Conservation (phyloP, 2,888 invertebrate species). For the Allolobophora icterica region DNA sequence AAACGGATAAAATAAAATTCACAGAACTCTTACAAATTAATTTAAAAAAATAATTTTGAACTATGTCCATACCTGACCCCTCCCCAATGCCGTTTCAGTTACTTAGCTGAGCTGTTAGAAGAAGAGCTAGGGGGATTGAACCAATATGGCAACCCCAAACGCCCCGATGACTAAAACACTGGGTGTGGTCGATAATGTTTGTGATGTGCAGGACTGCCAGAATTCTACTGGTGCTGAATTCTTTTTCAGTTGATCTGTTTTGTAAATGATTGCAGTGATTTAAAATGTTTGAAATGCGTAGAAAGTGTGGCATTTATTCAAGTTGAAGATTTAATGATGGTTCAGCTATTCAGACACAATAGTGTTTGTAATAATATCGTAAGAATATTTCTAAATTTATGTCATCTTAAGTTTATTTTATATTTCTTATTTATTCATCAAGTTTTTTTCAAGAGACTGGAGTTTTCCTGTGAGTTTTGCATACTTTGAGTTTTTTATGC, state of each 20-base stretch:
- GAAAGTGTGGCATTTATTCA: not conserved
- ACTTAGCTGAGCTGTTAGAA: too few relatives aligned
- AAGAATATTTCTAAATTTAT: not conserved
- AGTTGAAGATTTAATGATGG: not conserved
- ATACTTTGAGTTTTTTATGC: not conserved
- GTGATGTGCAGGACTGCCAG: not conserved
- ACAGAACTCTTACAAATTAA: too few relatives aligned
- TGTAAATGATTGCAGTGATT: not conserved
- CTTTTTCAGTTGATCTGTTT: not conserved
- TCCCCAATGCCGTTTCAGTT: too few relatives aligned
- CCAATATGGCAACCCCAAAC: too few relatives aligned
- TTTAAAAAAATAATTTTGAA: too few relatives aligned
- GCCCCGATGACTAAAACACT: not conserved
- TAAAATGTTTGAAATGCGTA: not conserved
- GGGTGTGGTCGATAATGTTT: not conserved
- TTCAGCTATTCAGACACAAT: not conserved
- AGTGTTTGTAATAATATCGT: not conserved
- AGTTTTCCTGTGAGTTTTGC: not conserved
- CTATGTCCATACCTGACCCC: too few relatives aligned
- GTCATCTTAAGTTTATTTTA: not conserved
- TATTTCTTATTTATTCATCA: not conserved
- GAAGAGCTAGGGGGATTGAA: too few relatives aligned
- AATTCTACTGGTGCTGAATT: not conserved
- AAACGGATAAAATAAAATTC: too few relatives aligned
- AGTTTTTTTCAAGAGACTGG: not conserved